Conservation (phyloP, 1,140 invertebrate species). For the Oncopeltus fasciatus region DNA sequence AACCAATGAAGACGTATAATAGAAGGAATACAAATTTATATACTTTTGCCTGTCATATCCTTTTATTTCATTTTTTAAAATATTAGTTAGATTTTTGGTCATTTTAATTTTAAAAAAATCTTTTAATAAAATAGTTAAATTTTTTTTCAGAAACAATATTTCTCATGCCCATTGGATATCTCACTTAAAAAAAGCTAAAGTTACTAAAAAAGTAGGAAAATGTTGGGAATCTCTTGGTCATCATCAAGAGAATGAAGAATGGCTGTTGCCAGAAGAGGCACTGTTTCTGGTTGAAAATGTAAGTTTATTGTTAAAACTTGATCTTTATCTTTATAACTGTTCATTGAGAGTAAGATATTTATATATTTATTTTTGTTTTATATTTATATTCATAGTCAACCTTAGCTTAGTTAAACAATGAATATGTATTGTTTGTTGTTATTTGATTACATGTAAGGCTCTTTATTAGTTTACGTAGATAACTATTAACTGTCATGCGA, state of each 20-base stretch:
- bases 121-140: no score
- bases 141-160: conserved; percentile 30
- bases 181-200: conserved; percentile 37
- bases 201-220: conserved; percentile 39
- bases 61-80: not conserved
- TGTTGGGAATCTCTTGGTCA: conserved; percentile 41
- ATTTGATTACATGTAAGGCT: not conserved
- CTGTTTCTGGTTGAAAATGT: conserved; percentile 46
- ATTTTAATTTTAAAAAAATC: conserved; percentile 1
- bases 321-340: no score
- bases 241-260: conserved; percentile 33
- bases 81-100: not conserved
- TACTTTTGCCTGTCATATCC: no score
- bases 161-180: conserved; percentile 42
- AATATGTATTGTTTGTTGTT: not conserved
- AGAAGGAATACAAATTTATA: no score
- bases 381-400: not conserved
- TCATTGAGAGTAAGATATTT: no score
- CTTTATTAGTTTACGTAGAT: no score
- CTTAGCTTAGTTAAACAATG: not conserved
- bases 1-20: no score
- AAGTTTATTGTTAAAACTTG: conserved; percentile 24
- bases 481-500: no score
- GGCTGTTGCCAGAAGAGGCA: conserved; percentile 44
- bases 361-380: not conserved